A percentile compares a stretch with the other conserved stretches of the same genome.
Evolutionary conservation across 2,888 invertebrate species (phyloP).

Genomic region (Melanchra persicariae): DNA sequence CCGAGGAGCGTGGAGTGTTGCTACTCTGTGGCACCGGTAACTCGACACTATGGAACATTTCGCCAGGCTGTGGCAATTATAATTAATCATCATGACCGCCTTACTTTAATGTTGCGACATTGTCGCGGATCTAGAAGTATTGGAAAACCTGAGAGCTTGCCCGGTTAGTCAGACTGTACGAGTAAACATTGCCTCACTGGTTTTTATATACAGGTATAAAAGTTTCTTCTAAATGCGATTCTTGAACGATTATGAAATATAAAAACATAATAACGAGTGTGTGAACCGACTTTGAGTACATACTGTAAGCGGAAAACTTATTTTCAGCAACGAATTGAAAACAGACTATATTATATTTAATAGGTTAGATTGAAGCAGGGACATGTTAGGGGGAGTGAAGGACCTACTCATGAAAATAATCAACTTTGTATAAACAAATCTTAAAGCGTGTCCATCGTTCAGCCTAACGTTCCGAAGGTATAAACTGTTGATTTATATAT

Average conservation of each 20-base stretch:
- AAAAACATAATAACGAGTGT: too few species aligned
- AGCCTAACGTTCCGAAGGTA: too few species aligned
- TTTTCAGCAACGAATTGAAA: too few species aligned
- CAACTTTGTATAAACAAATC: too few species aligned
- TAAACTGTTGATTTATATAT: too few species aligned
- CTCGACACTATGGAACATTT: constrained; percentile 14
- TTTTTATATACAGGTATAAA: not conserved
- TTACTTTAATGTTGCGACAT: constrained; percentile 19
- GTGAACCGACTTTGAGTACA: not conserved
- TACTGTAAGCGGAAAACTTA: not conserved
- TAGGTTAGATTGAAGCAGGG: too few species aligned
- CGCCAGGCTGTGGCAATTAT: constrained; percentile 16
- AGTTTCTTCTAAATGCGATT: too few species aligned
- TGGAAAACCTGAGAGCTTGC: not conserved
- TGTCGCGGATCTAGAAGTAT: constrained; percentile 6
- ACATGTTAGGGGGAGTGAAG: too few species aligned
- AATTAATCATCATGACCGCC: constrained; percentile 31
- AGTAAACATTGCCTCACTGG: not conserved
- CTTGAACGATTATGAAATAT: too few species aligned
- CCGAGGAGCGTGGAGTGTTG: constrained; percentile 14
- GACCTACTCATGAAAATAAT: too few species aligned
- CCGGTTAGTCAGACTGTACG: not conserved
- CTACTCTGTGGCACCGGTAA: constrained; percentile 16
- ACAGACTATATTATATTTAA: too few species aligned
- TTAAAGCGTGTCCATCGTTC: too few species aligned